phyloP scores from a whole-genome alignment of 1,140 invertebrate species.

The Drosophila sp. region DNA sequence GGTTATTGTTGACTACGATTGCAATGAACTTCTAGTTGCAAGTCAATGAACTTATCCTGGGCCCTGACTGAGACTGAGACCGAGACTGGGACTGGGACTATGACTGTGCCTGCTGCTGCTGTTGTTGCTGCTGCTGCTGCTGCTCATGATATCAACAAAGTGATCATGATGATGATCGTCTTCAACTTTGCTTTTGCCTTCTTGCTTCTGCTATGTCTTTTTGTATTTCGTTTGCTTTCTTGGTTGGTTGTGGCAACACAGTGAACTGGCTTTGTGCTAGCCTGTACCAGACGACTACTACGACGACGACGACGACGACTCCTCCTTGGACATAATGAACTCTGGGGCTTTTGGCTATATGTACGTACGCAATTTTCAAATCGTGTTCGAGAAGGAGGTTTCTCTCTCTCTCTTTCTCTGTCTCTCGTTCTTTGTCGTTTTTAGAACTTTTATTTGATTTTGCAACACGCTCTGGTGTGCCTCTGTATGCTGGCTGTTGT shows the following conservation, averaged over 20 bases:
- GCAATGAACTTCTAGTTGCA: slow-evolving; percentile 76
- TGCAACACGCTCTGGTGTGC: slow-evolving; percentile 56
- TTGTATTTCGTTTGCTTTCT: slow-evolving; percentile 29
- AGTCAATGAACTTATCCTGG: slow-evolving; percentile 79
- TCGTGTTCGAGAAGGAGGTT: slow-evolving; percentile 67
- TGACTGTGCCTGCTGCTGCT: slow-evolving; percentile 34
- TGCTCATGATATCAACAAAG: slow-evolving; percentile 66
- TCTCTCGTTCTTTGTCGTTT: slow-evolving; percentile 27
- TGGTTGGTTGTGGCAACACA: slow-evolving; percentile 63
- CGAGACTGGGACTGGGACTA: slow-evolving; percentile 23
- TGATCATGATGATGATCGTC: slow-evolving; percentile 73
- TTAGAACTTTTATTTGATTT: slow-evolving; percentile 76
- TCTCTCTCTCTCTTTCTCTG: slow-evolving; percentile 18
- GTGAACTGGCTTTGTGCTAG: slow-evolving; percentile 69
- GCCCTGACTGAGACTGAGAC: slow-evolving; percentile 33
- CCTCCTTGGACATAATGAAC: slow-evolving; percentile 78
- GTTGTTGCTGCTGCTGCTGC: slow-evolving; percentile 17
- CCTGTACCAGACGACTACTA: slow-evolving; percentile 38
- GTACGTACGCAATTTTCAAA: slow-evolving; percentile 76
- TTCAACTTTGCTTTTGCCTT: slow-evolving; percentile 22
- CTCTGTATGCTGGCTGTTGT: slow-evolving; percentile 40
- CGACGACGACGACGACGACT: slow-evolving; percentile 36
- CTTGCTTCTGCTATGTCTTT: slow-evolving; percentile 27
- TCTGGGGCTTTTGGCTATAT: slow-evolving; percentile 55
- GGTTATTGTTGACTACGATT: slow-evolving; percentile 60